Conservation (phyloP, 1,140 invertebrate genomes). For the Rhopalosiphum maidis region DNA sequence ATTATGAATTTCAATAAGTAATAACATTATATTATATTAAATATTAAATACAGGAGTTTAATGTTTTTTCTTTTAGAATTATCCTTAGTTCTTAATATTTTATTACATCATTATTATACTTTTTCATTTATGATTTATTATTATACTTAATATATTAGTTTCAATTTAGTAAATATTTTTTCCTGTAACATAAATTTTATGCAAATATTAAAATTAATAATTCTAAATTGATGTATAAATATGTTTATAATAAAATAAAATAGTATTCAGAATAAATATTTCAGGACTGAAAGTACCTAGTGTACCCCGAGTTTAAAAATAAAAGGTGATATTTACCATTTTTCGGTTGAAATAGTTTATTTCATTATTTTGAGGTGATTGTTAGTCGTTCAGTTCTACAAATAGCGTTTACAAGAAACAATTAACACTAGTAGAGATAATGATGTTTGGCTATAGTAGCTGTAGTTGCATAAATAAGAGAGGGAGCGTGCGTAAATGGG, state of each 20-base stretch:
- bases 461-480: no score
- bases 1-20: not conserved
- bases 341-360: no score
- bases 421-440: no score
- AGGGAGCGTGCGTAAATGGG: no score
- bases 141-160: not conserved
- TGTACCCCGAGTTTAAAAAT: not conserved
- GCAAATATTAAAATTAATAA: not conserved
- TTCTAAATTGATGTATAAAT: not conserved
- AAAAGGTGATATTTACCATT: not conserved
- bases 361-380: no score
- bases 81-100: no score
- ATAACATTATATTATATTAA: no score
- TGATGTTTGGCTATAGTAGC: no score
- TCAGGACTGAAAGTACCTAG: not conserved
- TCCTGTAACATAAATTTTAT: not conserved
- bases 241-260: not conserved
- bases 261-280: not conserved
- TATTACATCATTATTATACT: no score
- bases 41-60: not conserved
- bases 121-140: no score
- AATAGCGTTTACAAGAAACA: no score
- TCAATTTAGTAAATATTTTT: not conserved
- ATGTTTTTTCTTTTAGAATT: not conserved
- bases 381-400: no score